A percentile compares a stretch with the other conserved stretches of the same genome.
Conservation (phyloP, 2,113 vertebrate species). For the Probosciger aterrimus region DNA sequence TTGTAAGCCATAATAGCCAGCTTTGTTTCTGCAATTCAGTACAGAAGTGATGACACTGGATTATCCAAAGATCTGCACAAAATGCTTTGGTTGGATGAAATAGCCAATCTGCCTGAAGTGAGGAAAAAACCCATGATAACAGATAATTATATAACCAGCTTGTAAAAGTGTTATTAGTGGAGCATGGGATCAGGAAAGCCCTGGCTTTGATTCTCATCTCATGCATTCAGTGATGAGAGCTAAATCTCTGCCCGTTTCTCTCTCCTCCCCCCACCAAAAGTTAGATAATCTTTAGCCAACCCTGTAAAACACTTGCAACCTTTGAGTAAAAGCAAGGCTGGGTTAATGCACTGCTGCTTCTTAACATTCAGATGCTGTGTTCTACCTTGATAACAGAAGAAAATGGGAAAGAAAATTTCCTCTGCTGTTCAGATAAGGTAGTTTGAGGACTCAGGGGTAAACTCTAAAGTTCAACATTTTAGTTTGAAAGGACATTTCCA, state of each 20-base stretch:
- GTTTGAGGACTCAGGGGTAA: slow-evolving; percentile 19
- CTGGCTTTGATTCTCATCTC: slow-evolving; percentile 45
- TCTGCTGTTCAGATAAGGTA: neutral
- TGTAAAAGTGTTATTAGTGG: slow-evolving; percentile 44
- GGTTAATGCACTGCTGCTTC: neutral
- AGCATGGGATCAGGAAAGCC: slow-evolving; percentile 11
- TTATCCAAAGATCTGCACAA: neutral
- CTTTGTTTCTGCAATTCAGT: neutral
- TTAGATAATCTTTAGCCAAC: slow-evolving; percentile 44
- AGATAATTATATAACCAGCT: slow-evolving; percentile 61
- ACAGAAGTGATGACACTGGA: neutral
- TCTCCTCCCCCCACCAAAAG: neutral
- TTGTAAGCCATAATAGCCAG: neutral
- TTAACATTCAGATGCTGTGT: neutral
- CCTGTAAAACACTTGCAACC: neutral
- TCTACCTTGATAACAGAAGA: neutral
- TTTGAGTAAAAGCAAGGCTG: neutral
- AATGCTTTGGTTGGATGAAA: neutral
- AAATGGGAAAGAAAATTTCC: neutral
- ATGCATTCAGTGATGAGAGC: slow-evolving; percentile 14
- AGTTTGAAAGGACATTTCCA: slow-evolving; percentile 34
- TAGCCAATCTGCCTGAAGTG: neutral
- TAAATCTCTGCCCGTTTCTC: neutral
- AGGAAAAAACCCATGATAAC: neutral
- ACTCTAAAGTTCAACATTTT: slow-evolving; percentile 51